Evolutionary conservation across 2,888 invertebrate genomes (phyloP), one percentile per base, ranked within the genome.

Genomic region (Spodoptera littoralis): DNA sequence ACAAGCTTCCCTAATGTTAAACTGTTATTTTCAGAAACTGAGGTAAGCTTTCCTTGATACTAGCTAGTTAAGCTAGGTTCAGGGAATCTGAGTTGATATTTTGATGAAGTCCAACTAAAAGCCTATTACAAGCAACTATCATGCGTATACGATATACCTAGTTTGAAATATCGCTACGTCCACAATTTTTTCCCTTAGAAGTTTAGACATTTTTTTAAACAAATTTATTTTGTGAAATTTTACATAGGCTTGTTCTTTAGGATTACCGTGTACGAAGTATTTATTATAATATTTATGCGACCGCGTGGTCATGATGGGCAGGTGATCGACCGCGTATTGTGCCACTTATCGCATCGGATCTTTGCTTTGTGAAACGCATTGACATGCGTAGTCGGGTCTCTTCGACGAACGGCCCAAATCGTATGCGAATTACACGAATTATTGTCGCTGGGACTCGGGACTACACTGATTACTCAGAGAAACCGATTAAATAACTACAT

Each of bases 271-370:
- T 49, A 46, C 51, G 4, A 9, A 36, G 36, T n/a, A 27, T 36
- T n/a, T 11, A 30, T 11, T 47, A 51, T 50, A 59, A 60, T 72
- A 76, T 69, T 72, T 79, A 61, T 75, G 65, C 27, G 5, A 27
- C 5, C 27, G 27, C 27, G 27, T 54, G 67, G 73, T 63, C 67
- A 80, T 79, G 77, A 63, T 77, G 82, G 73, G 63, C 78, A 81
- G 92, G 91, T 92, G 92, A 93, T 87, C 88, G 92, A 92, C 92
- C 93, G 89, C 65, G 85, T 88, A 90, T 89, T 91, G 90, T 91
- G 84, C 73, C 81, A 83, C 83, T 88, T 93, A 94, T 94, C 93
- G 89, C 67, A 80, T 90, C 90, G 91, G 90, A 93, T 94, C 93
- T 93, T 74, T 81, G 83, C 90, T 93, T 93, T 92, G 91, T 89